Conservation (phyloP, 2,113 vertebrate species). For the Apteryx owenii region DNA sequence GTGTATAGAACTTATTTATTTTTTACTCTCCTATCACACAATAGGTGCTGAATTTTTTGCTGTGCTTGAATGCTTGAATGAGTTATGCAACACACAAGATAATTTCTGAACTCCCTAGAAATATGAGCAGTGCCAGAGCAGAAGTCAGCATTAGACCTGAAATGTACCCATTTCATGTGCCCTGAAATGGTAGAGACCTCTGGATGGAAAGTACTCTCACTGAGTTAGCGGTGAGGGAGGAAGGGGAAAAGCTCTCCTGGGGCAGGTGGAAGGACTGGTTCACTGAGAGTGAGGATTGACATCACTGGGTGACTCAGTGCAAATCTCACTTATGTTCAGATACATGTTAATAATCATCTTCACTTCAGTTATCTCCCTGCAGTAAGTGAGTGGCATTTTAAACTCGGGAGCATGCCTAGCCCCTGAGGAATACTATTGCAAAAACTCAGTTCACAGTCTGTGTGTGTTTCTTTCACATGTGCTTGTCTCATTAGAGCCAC, state of each 20-base stretch:
- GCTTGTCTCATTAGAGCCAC: conserved; percentile 5
- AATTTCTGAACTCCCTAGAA: conserved; percentile 46
- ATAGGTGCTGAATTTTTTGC: not conserved
- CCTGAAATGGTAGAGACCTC: conserved; percentile 15
- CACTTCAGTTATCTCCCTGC: not conserved
- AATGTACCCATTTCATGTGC: not conserved
- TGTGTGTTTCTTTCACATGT: not conserved
- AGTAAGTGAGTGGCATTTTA: not conserved
- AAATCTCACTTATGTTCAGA: conserved; percentile 19
- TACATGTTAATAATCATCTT: not conserved
- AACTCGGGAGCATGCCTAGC: not conserved
- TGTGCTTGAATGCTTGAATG: conserved; percentile 10
- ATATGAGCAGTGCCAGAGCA: not conserved
- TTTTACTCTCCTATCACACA: not conserved
- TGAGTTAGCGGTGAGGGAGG: not conserved
- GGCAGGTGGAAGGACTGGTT: conserved; percentile 2
- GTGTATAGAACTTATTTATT: not conserved
- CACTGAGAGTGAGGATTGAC: not conserved
- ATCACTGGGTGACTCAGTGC: not conserved
- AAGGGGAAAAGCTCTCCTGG: not conserved
- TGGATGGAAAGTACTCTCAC: conserved; percentile 1
- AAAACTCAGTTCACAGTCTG: not conserved
- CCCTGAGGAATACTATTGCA: not conserved
- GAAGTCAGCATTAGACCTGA: not conserved
- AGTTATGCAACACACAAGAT: conserved; percentile 3